phyloP scores from a whole-genome alignment of 2,888 invertebrate species.

The Chaitophorus viminalis region DNA sequence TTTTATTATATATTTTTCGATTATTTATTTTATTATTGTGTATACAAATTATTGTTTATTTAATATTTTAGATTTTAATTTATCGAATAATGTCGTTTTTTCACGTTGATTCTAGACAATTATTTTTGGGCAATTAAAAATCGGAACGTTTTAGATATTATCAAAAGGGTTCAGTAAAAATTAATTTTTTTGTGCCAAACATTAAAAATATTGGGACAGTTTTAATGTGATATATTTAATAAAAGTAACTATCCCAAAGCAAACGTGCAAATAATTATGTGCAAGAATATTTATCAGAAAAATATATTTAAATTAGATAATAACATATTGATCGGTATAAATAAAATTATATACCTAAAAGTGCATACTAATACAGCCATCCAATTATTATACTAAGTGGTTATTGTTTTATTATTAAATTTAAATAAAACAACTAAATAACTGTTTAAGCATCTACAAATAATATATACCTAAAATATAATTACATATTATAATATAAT shows the following conservation, averaged over 20 bases:
- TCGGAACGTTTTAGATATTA: slow-evolving; percentile 5
- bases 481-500: slow-evolving; percentile 3
- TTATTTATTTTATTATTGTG: slow-evolving; percentile 62
- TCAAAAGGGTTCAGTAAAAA: slow-evolving; percentile 37
- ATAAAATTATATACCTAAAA: neutral
- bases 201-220: slow-evolving; percentile 46
- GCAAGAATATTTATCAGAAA: neutral
- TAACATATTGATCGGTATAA: neutral
- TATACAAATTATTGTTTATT: slow-evolving; percentile 59
- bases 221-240: slow-evolving; percentile 61
- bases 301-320: slow-evolving; percentile 30
- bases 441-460: slow-evolving; percentile 35
- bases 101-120: slow-evolving; percentile 41
- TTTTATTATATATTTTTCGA: slow-evolving; percentile 60
- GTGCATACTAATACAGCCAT: slow-evolving; percentile 33
- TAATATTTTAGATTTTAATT: slow-evolving; percentile 59
- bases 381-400: slow-evolving; percentile 48
- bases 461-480: neutral
- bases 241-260: slow-evolving; percentile 50
- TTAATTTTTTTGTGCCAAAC: slow-evolving; percentile 53
- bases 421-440: slow-evolving; percentile 32
- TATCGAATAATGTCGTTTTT: slow-evolving; percentile 24
- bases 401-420: slow-evolving; percentile 34
- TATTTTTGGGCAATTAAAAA: slow-evolving; percentile 49
- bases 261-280: slow-evolving; percentile 52